Evolutionary conservation across 2,797 vertebrate genomes (phyloP), one percentile per base, ranked within the genome.

Genomic region (Gymnopithys bicolor): DNA sequence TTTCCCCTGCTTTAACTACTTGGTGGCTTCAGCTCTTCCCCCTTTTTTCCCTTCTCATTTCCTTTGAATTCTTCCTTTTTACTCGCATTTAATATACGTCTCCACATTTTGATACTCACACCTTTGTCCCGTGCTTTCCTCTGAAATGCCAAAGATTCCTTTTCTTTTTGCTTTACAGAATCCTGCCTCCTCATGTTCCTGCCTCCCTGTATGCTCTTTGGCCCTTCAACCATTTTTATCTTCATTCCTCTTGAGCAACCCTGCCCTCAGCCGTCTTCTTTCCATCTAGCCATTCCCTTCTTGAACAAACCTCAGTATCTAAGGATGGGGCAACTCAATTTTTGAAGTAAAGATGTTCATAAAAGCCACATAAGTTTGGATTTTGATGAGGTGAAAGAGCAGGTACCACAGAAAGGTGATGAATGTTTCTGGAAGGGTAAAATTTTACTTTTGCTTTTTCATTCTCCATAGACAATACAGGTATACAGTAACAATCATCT

Each of bases 291-390:
- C 27, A 9, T 87, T 79, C 32, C 49, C 46, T 84, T 93, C 60
- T 84, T 12, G 7, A 90, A 46, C 12, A 43, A 60, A 67, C 1
- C 27, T 33, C 30, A 28, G 27, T 84, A 83, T n/a, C 59, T 55
- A 81, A 28, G 48, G 30, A 67, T 60, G 15, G n/a, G 49, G 21
- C 2, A 3, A 51, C 30, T 79, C 37, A 18, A 11, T 28, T 92
- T 93, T 92, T 89, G 71, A 93, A 77, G 49, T 51, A 84, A 83
- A 90, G 52, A 60, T 56, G n/a, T 84, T 67, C 67, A 23, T 77
- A 71, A 46, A 89, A 92, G 58, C 62, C 79, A 89, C 62, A 33
- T 49, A 74, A 83, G 33, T 83, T 79, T 83, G 63, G 45, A 49
- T 53, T 89, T 89, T 85, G 41, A 48, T 51, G 64, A 90, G 49